Evolutionary conservation across 2,797 vertebrate genomes (phyloP).

Genomic region (Aphelocoma californica): DNA sequence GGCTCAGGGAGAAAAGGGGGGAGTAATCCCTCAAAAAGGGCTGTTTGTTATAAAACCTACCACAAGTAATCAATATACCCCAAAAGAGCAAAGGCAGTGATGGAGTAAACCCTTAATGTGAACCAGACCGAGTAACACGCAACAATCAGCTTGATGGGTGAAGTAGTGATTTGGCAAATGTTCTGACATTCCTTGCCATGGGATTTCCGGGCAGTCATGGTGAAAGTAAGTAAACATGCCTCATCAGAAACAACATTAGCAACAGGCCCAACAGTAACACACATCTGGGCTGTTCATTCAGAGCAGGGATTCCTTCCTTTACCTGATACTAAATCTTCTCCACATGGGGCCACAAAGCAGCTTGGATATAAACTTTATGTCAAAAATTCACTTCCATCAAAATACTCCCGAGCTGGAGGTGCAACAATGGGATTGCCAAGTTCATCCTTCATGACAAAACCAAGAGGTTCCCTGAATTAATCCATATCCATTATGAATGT

Average conservation of each 20-base stretch:
- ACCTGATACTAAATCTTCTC: background rate
- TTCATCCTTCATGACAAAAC: background rate
- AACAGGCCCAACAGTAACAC: background rate
- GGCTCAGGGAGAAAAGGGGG: background rate
- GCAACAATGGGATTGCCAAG: background rate
- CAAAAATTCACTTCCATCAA: background rate
- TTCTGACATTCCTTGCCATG: slow-evolving; percentile 40
- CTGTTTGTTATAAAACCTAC: slow-evolving; percentile 40
- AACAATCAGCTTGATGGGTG: slow-evolving; percentile 49
- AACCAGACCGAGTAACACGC: slow-evolving; percentile 22
- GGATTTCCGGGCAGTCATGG: slow-evolving; percentile 45
- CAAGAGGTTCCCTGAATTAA: background rate
- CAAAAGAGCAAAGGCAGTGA: slow-evolving; percentile 10
- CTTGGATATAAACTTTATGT: background rate
- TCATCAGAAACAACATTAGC: slow-evolving; percentile 25
- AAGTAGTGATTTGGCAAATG: slow-evolving; percentile 57
- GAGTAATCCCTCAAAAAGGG: background rate
- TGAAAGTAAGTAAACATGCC: slow-evolving; percentile 51
- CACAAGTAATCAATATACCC: slow-evolving; percentile 43
- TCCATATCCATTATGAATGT: background rate
- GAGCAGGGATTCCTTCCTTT: background rate
- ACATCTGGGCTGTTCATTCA: background rate
- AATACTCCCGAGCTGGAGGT: background rate
- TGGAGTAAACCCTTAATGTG: slow-evolving; percentile 44
- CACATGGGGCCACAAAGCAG: background rate